Evolutionary conservation across 2,888 invertebrate genomes (phyloP).

Genomic region (Coenonympha arcania): DNA sequence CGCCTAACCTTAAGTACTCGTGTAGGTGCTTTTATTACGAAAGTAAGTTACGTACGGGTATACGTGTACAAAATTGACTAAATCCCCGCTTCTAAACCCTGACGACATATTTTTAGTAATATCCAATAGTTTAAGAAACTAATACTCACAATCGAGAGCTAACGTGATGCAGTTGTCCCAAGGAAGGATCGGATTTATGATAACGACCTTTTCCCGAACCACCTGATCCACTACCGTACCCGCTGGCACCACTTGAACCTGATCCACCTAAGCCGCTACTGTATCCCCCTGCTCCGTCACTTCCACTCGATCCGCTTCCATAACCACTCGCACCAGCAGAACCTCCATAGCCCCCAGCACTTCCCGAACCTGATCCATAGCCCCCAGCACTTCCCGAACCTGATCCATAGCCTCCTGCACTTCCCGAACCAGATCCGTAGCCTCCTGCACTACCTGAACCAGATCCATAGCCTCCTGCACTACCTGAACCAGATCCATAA

Average conservation of each 20-base stretch:
- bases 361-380: background rate
- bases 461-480: background rate
- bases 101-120: background rate
- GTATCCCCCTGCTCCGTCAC: background rate
- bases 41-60: no score
- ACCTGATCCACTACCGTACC: background rate
- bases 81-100: background rate
- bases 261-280: conserved; percentile 5
- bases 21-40: no score
- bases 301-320: conserved; percentile 6
- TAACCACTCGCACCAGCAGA: background rate
- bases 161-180: background rate
- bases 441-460: background rate
- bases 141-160: conserved; percentile 7
- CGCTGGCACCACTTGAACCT: background rate
- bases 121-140: background rate
- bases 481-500: background rate
- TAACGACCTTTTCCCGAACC: background rate
- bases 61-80: no score
- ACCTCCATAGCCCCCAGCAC: background rate
- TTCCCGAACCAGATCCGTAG: background rate
- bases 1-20: no score
- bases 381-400: background rate
- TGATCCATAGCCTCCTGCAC: background rate
- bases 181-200: background rate